phyloP scores from a whole-genome alignment of 2,888 invertebrate species.

The Lycaena phlaeas region DNA sequence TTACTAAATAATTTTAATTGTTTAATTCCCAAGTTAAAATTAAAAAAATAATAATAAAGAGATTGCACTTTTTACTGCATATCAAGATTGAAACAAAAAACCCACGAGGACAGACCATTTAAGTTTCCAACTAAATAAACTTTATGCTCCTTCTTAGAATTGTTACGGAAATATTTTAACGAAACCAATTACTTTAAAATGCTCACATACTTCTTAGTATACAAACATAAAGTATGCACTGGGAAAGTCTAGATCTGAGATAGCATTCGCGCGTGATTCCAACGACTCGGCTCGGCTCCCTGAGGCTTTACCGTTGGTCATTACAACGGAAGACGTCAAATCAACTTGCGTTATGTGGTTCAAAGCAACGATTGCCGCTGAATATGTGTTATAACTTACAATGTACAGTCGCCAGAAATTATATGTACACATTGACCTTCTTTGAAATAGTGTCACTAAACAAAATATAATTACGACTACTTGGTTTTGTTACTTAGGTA shows the following conservation, averaged over 20 bases:
- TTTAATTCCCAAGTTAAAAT: too few species aligned
- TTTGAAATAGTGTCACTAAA: too few species aligned
- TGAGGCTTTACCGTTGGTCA: slow-evolving; percentile 14
- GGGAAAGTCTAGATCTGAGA: slow-evolving; percentile 4
- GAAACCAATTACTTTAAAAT: slow-evolving; percentile 5
- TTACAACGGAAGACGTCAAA: slow-evolving; percentile 6
- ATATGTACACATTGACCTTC: too few species aligned
- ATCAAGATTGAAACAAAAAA: too few species aligned
- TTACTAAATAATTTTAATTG: too few species aligned
- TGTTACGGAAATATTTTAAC: slow-evolving; percentile 8
- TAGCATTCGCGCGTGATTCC: background rate
- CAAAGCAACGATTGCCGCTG: too few species aligned
- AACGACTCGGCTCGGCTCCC: background rate
- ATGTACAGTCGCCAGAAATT: too few species aligned
- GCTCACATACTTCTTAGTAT: slow-evolving; percentile 6
- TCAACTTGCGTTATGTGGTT: background rate
- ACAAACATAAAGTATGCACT: background rate
- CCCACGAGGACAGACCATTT: background rate
- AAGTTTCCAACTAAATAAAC: slow-evolving; percentile 1
- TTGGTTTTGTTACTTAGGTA: too few species aligned
- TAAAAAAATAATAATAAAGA: too few species aligned
- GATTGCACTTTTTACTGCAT: too few species aligned
- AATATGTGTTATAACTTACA: too few species aligned
- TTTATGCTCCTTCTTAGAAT: slow-evolving; percentile 1
- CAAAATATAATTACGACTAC: too few species aligned